A percentile compares a stretch with the other conserved stretches of the same genome.
These are phyloP conservation scores for Eurytoma adleriae DNA, from an alignment of 2,888 invertebrate species.

Conservation along the genomic window DNA sequence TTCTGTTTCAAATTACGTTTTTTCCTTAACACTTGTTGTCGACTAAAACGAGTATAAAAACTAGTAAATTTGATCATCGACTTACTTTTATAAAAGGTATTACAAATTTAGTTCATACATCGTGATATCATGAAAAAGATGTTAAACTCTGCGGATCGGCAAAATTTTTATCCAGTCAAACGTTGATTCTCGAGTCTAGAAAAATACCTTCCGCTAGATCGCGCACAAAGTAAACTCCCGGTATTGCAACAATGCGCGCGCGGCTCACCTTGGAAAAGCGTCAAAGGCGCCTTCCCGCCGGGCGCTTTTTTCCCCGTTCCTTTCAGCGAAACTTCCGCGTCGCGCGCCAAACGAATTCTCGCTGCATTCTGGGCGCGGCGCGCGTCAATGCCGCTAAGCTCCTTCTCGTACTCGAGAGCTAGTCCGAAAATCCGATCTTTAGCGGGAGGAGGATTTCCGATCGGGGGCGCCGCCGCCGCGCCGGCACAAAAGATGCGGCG, in stretches of 20 bases:
- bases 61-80: no score
- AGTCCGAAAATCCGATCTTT: slow-evolving; percentile 37
- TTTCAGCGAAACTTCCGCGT: slow-evolving; percentile 5
- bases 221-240: neutral
- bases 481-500: neutral
- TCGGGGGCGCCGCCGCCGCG: neutral
- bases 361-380: neutral
- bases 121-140: no score
- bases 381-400: neutral
- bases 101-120: no score
- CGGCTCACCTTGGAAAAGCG: neutral
- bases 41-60: no score
- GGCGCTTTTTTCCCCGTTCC: neutral
- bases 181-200: no score
- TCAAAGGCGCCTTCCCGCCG: neutral
- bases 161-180: no score
- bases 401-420: neutral
- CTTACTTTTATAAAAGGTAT: no score
- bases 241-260: neutral
- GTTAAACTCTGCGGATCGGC: no score
- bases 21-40: no score
- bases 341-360: slow-evolving; percentile 31
- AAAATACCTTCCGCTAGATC: neutral
- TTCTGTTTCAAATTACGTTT: no score
- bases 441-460: no score